Evolutionary conservation across 53 echinoderm and acorn worm genomes (phyloP), one percentile per base, ranked within the genome.

Genomic region (Astropecten irregularis): DNA sequence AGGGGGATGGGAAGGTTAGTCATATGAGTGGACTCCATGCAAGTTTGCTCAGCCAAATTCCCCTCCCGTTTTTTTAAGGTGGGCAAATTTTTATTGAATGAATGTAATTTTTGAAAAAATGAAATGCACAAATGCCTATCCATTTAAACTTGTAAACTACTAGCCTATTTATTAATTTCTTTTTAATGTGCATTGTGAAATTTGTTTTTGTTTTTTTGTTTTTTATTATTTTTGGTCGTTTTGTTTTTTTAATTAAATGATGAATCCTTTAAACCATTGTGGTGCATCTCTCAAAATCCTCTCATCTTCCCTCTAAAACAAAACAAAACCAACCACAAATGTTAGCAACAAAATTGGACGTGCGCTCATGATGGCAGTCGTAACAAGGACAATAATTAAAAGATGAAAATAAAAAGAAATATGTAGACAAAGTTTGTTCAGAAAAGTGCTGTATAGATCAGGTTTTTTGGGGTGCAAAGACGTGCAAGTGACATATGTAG

Each of bases 121-220:
- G 61, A 77, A 77, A 77, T 77, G 77, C 77, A 77, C 77, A 77
- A 77, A 77, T 77, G 77, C 77, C 62, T 77, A 77, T 26, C 56
- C 77, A 44, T 61, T 60, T 77, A 60, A 57, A 77, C 44, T 40
- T 77, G 60, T 44, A 46, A 74, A 6, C 42, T 77, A 77, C 77
- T 61, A 77, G 77, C 60, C 33, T 60, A 62, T 77, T 77, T 77
- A 62, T 77, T 77, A 29, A 60, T 77, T 77, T 77, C 61, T 61
- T 77, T 77, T 77, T 42, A 77, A 71, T 30, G 33, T 25, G 8
- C 5, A 42, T 28, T 53, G 65, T 65, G 56, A 26, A 7, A 6
- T 3, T 58, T 31, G 28, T 29, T 58, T 5, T 58, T 0, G 4
- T 23, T 26, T 3, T 58, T 64, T 36, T 35, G 40, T 56, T 73